Evolutionary conservation across 2,888 invertebrate species (phyloP).

Genomic region (Dryobotodes eremita): DNA sequence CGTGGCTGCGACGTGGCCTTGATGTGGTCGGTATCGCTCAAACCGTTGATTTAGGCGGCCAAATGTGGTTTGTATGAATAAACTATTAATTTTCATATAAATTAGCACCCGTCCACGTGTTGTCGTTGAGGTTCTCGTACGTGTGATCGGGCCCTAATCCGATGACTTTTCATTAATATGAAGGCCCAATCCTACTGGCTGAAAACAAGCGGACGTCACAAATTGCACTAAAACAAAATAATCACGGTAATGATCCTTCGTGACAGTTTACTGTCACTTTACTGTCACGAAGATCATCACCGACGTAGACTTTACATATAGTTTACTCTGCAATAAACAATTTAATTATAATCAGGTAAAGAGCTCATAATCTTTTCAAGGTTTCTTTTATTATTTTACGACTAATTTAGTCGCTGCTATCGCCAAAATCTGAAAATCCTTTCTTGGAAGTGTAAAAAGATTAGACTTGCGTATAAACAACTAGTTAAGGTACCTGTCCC

Average conservation of each 20-base stretch:
- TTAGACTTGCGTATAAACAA: not conserved
- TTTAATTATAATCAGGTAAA: constrained; percentile 19
- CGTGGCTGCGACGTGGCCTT: too few species aligned
- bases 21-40: too few species aligned
- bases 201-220: constrained; percentile 14
- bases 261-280: too few species aligned
- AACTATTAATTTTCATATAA: too few species aligned
- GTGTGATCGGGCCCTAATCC: not conserved
- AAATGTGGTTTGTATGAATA: too few species aligned
- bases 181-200: not conserved
- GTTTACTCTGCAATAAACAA: constrained; percentile 27
- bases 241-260: constrained; percentile 40
- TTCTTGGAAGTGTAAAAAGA: constrained; percentile 13
- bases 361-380: constrained; percentile 16
- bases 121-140: too few species aligned
- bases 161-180: not conserved
- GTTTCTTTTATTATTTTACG: constrained; percentile 47
- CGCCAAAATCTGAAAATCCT: constrained; percentile 31
- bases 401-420: constrained; percentile 28
- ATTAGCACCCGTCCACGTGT: too few species aligned
- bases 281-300: constrained; percentile 36
- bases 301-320: constrained; percentile 2
- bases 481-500: too few species aligned
- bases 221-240: constrained; percentile 46
- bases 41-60: too few species aligned